phyloP scores from a whole-genome alignment of 2,113 vertebrate genomes.

The Entomyzon cyanotis region DNA sequence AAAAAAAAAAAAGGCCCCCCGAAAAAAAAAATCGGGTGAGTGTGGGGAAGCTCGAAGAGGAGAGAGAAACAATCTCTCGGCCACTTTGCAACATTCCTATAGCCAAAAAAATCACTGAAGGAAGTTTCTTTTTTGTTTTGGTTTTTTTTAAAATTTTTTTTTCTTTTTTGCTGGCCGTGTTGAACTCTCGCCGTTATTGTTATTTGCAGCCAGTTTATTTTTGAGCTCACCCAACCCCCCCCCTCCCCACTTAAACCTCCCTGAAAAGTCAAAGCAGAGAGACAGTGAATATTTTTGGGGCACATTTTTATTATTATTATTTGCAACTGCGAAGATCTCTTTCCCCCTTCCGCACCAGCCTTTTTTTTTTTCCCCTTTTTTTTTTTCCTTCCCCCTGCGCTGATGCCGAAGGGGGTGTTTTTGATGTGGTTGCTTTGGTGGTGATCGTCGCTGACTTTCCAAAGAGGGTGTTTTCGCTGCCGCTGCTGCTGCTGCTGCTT shows the following conservation, averaged over 20 bases:
- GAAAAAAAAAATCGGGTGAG: constrained; percentile 30
- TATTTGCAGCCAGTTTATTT: constrained; percentile 41
- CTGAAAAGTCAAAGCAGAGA: constrained; percentile 57
- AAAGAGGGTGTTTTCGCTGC: constrained; percentile 72
- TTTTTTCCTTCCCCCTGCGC: constrained; percentile 1
- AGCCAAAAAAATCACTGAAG: constrained; percentile 65
- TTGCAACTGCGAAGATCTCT: constrained; percentile 41
- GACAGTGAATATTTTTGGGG: constrained; percentile 38
- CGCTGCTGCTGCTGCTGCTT: constrained; percentile 57
- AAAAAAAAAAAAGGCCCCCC: constrained; percentile 45
- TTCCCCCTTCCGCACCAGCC: background rate
- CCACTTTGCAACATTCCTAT: constrained; percentile 70
- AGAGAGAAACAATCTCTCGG: constrained; percentile 43
- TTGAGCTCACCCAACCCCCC: constrained; percentile 35
- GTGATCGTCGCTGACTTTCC: constrained; percentile 68
- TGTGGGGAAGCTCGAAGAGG: constrained; percentile 9
- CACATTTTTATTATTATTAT: constrained; percentile 42
- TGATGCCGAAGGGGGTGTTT: constrained; percentile 65
- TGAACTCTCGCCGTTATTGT: constrained; percentile 49
- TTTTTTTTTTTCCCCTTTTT: accelerated
- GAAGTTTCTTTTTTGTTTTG: constrained; percentile 56
- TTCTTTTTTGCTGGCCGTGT: background rate
- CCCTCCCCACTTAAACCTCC: constrained; percentile 12
- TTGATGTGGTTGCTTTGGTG: constrained; percentile 68
- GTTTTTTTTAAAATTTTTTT: background rate